Evolutionary conservation across 1,140 invertebrate genomes (phyloP), one percentile per base, ranked within the genome.

Genomic region (Asobara japonica): DNA sequence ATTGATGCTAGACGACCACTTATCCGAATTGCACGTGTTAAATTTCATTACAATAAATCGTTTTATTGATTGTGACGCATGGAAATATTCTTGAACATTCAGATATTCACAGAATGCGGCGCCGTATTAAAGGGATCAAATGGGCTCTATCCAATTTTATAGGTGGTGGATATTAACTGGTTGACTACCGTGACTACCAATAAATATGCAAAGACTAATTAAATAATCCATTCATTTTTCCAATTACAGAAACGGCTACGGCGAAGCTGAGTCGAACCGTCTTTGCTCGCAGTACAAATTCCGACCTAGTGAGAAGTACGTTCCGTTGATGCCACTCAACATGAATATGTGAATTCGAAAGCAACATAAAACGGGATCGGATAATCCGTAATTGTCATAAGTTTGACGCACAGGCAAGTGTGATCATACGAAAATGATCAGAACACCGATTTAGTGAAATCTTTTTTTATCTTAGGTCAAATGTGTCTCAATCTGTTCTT

Each of bases 281-380:
- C 78, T 91, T 13, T 92, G 91, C 71, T 88, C 90, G 2, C 89
- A 91, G 75, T 91, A 89, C 87, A 89, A 90, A 75, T 92, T 91
- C 76, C 88, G 89, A 72, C 91, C 91, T 3, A 91, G 90, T 22
- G 91, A 91, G 74, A 91, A 91, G 78, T 91, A 91, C 73, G 78
- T 86, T 31, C 86, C 86, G 60, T 61, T 86, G 20, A 87, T 87
- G 85, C 85, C 85, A 13, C 41, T 85, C 10, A 86, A 83, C 75
- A 65, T 84, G 20, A 79, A 83, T 36, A 71, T 76, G 71, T 81
- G 77, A 79, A 78, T 74, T 71, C 72, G 70, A 45, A 77, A 74
- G 70, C 70, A 76, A 33, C 70, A 72, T 66, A 75, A 75, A 71
- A 65, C 18, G 41, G 62, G 68, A 65, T 60, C 66, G 36, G 66